A percentile compares a stretch with the other conserved stretches of the same genome.
phyloP scores from a whole-genome alignment of 1,140 invertebrate species.

The Trachelipus rathkii region DNA sequence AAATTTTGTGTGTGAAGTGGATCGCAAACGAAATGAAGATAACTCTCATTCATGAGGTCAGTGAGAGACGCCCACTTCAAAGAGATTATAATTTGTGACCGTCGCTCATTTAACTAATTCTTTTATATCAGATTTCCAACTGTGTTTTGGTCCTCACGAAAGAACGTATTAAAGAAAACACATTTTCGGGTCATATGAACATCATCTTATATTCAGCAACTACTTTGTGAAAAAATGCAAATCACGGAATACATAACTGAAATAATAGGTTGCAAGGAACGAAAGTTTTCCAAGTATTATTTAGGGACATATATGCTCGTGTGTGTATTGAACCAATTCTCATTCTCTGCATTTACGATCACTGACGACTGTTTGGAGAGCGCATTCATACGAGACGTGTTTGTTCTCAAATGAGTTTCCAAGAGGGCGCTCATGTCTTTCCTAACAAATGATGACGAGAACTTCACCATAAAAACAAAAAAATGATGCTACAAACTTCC shows the following conservation, averaged over 20 bases:
- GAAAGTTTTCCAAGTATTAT: too few relatives aligned
- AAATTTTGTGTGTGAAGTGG: background rate
- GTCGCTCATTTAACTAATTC: background rate
- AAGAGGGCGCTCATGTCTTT: background rate
- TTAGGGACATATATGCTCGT: too few relatives aligned
- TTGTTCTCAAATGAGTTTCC: background rate
- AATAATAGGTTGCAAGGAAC: too few relatives aligned
- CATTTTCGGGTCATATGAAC: too few relatives aligned
- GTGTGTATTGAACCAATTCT: background rate
- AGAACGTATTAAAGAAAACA: too few relatives aligned
- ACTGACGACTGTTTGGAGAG: background rate
- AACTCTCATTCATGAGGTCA: background rate
- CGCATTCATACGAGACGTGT: background rate
- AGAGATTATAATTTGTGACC: background rate
- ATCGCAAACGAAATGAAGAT: background rate
- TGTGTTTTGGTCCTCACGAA: too few relatives aligned
- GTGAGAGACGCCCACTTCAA: background rate
- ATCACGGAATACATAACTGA: too few relatives aligned
- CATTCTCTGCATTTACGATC: background rate
- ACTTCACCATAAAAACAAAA: background rate
- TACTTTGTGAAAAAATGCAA: too few relatives aligned
- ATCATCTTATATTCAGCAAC: too few relatives aligned
- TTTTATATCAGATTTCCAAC: too few relatives aligned
- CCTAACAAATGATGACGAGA: constrained; percentile 1
- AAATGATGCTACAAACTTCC: background rate